These are phyloP conservation scores for Bellardia bayeri DNA, from an alignment of 2,888 invertebrate species.

Conservation along the genomic window DNA sequence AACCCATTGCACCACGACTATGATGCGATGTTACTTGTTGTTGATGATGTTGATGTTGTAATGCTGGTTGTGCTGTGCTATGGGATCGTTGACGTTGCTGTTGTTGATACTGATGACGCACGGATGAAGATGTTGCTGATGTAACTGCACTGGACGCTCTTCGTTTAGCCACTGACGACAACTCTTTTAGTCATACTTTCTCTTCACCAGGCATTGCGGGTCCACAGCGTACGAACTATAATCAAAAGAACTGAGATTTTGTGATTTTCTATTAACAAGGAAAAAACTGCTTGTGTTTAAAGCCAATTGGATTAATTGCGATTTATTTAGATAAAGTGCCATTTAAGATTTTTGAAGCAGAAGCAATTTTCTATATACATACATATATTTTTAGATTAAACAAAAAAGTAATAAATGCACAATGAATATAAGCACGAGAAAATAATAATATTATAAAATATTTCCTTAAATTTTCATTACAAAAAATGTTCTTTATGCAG, in stretches of 20 bases:
- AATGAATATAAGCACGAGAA: background rate
- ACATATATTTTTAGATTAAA: background rate
- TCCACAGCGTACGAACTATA: conserved; percentile 92
- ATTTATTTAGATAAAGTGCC: conserved; percentile 9
- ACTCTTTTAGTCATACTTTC: conserved; percentile 91
- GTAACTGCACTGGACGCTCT: conserved; percentile 80
- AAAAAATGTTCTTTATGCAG: too few relatives aligned
- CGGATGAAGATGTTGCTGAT: conserved; percentile 32
- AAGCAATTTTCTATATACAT: conserved; percentile 11
- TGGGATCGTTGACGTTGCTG: conserved; percentile 67
- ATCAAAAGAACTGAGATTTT: conserved; percentile 84
- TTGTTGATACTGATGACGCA: conserved; percentile 71
- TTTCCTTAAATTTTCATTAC: too few relatives aligned
- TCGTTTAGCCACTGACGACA: conserved; percentile 77
- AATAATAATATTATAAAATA: background rate
- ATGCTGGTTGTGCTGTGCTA: conserved; percentile 63
- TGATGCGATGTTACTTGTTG: conserved; percentile 56
- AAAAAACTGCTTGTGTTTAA: conserved; percentile 36
- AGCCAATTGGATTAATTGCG: conserved; percentile 35
- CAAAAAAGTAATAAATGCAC: background rate
- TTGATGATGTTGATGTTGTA: conserved; percentile 59
- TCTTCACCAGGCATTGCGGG: conserved; percentile 89
- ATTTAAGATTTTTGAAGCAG: conserved; percentile 12
- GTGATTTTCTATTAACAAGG: conserved; percentile 70
- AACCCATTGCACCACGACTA: conserved; percentile 74